Evolutionary conservation across 2,113 vertebrate genomes (phyloP).

Genomic region (Cebidichthys violaceus): DNA sequence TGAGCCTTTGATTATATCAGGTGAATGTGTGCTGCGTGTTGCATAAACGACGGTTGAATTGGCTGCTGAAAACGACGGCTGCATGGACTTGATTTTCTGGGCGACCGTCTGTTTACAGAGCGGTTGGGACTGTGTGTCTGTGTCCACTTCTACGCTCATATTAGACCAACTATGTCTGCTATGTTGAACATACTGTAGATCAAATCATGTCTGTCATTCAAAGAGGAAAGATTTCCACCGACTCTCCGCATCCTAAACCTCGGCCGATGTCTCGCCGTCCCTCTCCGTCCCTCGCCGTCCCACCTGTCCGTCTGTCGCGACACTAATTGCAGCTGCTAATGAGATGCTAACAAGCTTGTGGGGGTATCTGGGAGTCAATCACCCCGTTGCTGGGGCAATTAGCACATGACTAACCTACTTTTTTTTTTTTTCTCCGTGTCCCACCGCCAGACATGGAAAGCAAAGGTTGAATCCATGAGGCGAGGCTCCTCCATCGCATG

Average conservation of each 20-base stretch:
- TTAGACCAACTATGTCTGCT: not conserved
- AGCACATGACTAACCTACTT: constrained; percentile 53
- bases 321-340: constrained; percentile 60
- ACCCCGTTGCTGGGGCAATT: constrained; percentile 41
- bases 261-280: constrained; percentile 6
- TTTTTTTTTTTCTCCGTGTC: constrained; percentile 33
- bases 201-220: not conserved
- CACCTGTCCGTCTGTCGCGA: constrained; percentile 40
- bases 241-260: constrained; percentile 13
- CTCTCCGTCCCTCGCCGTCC: not conserved
- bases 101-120: not conserved
- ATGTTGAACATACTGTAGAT: not conserved
- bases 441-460: constrained; percentile 23
- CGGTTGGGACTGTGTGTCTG: not conserved
- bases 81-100: not conserved
- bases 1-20: constrained; percentile 37
- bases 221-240: not conserved
- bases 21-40: constrained; percentile 8
- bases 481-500: not conserved
- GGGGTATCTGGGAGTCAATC: constrained; percentile 45
- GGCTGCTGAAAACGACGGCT: not conserved
- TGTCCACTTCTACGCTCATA: not conserved
- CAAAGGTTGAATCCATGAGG: constrained; percentile 29
- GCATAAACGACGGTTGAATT: too few species aligned
- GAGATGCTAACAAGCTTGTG: constrained; percentile 55